phyloP scores from a whole-genome alignment of 2,797 vertebrate species.

The Pangasius larnaudii region DNA sequence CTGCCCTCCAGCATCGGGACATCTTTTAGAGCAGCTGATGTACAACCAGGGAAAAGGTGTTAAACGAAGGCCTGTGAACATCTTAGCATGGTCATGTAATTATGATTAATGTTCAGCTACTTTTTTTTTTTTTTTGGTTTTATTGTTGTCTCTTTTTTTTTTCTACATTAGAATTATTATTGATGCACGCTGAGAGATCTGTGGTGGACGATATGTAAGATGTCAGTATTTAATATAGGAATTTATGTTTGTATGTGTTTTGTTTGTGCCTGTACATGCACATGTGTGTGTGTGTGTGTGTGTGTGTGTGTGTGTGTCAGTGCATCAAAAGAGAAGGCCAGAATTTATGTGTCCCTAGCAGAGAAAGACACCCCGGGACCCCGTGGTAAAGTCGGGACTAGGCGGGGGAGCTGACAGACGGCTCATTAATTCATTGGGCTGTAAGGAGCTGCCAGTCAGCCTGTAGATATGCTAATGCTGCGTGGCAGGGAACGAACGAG shows the following conservation, averaged over 20 bases:
- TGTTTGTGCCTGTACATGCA: not conserved
- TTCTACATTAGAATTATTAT: not conserved
- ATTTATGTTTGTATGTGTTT: not conserved
- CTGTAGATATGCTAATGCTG: conserved; percentile 50
- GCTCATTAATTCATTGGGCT: conserved; percentile 40
- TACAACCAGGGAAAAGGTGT: not conserved
- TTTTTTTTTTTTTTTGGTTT: not conserved
- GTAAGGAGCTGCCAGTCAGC: conserved; percentile 44
- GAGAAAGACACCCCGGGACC: conserved; percentile 15
- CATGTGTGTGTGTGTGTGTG: not conserved
- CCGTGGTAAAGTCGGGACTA: not conserved
- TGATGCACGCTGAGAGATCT: not conserved
- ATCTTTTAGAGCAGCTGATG: conserved; percentile 1
- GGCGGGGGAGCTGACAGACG: conserved; percentile 3
- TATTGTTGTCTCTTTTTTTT: not conserved
- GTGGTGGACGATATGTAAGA: not conserved
- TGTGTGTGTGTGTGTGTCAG: conserved; percentile 1
- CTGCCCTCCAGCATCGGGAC: conserved; percentile 18
- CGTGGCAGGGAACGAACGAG: conserved; percentile 20
- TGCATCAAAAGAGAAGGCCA: not conserved
- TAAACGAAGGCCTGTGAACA: not conserved
- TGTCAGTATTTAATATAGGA: not conserved
- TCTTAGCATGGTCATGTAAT: not conserved
- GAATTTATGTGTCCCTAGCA: conserved; percentile 21
- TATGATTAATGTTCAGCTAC: not conserved